Evolutionary conservation across 2,888 invertebrate species (phyloP).

Genomic region (Antitype chi): DNA sequence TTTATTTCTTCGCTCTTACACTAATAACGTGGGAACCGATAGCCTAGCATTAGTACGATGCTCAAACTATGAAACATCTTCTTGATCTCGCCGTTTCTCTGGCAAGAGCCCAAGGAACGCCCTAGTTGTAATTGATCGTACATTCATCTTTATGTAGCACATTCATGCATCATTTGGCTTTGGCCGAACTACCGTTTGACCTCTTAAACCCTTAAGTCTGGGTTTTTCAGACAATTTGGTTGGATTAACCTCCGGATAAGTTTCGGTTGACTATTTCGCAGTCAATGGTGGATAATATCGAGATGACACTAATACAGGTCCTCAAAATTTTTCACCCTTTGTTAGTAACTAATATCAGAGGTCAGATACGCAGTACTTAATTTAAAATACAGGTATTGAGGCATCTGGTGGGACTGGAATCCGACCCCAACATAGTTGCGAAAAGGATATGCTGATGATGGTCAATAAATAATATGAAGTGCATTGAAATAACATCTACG

Average conservation of each 20-base stretch:
- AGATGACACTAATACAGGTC: not conserved
- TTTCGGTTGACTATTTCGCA: not conserved
- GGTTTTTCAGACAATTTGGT: not conserved
- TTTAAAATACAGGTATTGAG: not conserved
- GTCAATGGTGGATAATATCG: not conserved
- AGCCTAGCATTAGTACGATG: constrained; percentile 6
- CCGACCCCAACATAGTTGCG: not conserved
- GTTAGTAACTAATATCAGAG: not conserved
- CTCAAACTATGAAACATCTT: constrained; percentile 32
- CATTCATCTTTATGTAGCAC: constrained; percentile 43
- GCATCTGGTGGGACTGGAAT: not conserved
- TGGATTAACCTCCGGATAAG: not conserved
- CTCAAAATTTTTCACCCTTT: not conserved
- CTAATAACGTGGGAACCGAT: constrained; percentile 7
- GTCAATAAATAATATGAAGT: not conserved
- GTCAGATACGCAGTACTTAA: not conserved
- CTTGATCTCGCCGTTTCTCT: constrained; percentile 43
- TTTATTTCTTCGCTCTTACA: not conserved
- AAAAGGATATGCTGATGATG: not conserved
- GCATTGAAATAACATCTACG: not conserved
- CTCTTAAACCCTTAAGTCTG: not conserved
- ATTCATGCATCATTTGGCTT: constrained; percentile 41
- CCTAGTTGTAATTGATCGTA: constrained; percentile 37
- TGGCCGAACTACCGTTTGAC: not conserved
- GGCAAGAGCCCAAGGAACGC: constrained; percentile 44